phyloP scores from a whole-genome alignment of 2,888 invertebrate species.

The Nemotelus pantherinus region DNA sequence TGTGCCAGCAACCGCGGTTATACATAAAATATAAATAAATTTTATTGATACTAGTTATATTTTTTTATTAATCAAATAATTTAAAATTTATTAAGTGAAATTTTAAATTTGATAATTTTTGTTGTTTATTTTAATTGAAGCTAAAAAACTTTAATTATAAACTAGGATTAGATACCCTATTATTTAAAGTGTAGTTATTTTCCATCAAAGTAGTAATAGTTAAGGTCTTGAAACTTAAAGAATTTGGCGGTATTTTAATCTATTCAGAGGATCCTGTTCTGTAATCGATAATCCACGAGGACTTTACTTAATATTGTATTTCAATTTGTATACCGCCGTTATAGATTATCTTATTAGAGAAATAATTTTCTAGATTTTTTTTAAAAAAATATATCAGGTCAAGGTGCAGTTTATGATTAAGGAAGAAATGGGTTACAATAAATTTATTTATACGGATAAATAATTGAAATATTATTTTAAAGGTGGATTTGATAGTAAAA shows the following conservation, averaged over 20 bases:
- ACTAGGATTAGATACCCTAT: slow-evolving; percentile 78
- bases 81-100: slow-evolving; percentile 69
- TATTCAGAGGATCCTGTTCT: slow-evolving; percentile 77
- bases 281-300: slow-evolving; percentile 73
- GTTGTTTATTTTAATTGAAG: slow-evolving; percentile 64
- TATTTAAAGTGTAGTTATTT: slow-evolving; percentile 65
- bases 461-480: too few relatives aligned
- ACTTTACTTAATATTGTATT: slow-evolving; percentile 66
- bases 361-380: slow-evolving; percentile 66
- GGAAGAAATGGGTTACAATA: slow-evolving; percentile 75
- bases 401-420: slow-evolving; percentile 76
- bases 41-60: too few relatives aligned
- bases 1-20: too few relatives aligned
- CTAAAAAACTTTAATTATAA: slow-evolving; percentile 65
- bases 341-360: slow-evolving; percentile 64
- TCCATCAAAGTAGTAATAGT: slow-evolving; percentile 68
- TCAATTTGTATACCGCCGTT: slow-evolving; percentile 64
- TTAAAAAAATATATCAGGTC: slow-evolving; percentile 72
- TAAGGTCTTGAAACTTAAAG: too few relatives aligned
- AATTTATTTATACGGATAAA: slow-evolving; percentile 65
- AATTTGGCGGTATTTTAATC: too few relatives aligned
- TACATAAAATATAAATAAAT: too few relatives aligned
- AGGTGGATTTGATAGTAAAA: too few relatives aligned
- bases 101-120: slow-evolving; percentile 67
- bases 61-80: too few relatives aligned